A percentile compares a stretch with the other conserved stretches of the same genome.
phyloP scores from a whole-genome alignment of 2,888 invertebrate genomes.

The Suillia variegata region DNA sequence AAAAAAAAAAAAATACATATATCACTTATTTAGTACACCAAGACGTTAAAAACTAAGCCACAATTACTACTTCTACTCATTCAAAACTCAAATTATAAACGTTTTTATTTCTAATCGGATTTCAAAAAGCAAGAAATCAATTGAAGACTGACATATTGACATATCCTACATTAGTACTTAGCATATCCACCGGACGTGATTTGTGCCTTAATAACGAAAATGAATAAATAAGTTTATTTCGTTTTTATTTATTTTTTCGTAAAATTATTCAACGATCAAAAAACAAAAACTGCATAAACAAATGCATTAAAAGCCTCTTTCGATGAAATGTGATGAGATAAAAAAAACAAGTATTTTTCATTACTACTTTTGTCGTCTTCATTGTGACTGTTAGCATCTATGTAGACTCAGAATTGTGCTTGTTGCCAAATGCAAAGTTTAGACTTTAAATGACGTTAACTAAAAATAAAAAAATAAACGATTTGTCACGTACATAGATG shows the following conservation, averaged over 20 bases:
- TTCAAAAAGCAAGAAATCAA: too few species aligned
- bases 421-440: too few species aligned
- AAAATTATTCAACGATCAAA: too few species aligned
- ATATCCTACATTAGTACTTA: background rate
- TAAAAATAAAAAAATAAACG: too few species aligned
- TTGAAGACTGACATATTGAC: background rate
- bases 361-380: constrained; percentile 49
- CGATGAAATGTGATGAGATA: background rate
- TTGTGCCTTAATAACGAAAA: constrained; percentile 17
- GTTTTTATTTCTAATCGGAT: too few species aligned
- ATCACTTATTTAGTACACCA: too few species aligned
- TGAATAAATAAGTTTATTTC: constrained; percentile 24
- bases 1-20: too few species aligned
- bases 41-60: too few species aligned
- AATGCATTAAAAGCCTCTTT: background rate
- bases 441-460: too few species aligned
- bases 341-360: constrained; percentile 39
- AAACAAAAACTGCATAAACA: background rate
- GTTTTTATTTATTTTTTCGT: constrained; percentile 13
- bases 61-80: too few species aligned
- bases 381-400: constrained; percentile 48
- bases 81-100: too few species aligned
- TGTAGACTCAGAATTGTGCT: constrained; percentile 33
- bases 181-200: background rate
- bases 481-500: constrained; percentile 20